phyloP scores from a whole-genome alignment of 2,888 invertebrate genomes.

The Cantharis flavilabris region DNA sequence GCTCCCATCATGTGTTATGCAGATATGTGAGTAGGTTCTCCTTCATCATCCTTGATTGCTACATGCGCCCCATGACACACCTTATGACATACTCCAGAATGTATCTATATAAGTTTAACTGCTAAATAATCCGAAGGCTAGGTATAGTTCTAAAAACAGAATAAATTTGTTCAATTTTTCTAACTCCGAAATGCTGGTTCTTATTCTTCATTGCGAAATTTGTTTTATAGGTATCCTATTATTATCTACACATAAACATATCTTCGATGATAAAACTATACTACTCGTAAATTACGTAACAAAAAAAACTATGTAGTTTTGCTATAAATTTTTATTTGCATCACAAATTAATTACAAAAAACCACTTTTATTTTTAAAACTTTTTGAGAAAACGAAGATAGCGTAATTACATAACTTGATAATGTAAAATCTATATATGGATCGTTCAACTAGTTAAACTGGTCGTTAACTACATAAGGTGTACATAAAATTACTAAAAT shows the following conservation, averaged over 20 bases:
- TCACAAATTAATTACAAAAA: neutral
- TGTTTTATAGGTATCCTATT: neutral
- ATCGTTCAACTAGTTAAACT: constrained; percentile 1
- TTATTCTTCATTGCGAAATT: neutral
- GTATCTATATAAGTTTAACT: constrained; percentile 9
- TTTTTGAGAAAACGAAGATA: neutral
- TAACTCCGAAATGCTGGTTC: neutral
- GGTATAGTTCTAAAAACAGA: neutral
- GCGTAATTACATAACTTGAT: neutral
- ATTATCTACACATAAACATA: neutral
- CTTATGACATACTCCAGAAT: constrained; percentile 37
- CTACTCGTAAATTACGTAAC: neutral
- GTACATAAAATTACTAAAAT: constrained; percentile 1
- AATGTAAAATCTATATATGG: neutral
- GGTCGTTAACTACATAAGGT: neutral
- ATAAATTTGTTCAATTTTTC: neutral
- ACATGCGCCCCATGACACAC: constrained; percentile 40
- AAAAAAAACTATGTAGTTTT: neutral
- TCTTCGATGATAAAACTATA: neutral
- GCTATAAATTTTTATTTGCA: neutral
- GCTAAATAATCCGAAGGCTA: constrained; percentile 1
- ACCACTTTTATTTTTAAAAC: neutral
- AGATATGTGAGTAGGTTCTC: constrained; percentile 38
- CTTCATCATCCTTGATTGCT: constrained; percentile 41
- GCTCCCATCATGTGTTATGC: constrained; percentile 41